Percentiles rank a stretch among this genome's conserved stretches.
These are phyloP conservation scores for Pseudoips prasinana DNA, from an alignment of 2,888 invertebrate species.

Conservation along the genomic window DNA sequence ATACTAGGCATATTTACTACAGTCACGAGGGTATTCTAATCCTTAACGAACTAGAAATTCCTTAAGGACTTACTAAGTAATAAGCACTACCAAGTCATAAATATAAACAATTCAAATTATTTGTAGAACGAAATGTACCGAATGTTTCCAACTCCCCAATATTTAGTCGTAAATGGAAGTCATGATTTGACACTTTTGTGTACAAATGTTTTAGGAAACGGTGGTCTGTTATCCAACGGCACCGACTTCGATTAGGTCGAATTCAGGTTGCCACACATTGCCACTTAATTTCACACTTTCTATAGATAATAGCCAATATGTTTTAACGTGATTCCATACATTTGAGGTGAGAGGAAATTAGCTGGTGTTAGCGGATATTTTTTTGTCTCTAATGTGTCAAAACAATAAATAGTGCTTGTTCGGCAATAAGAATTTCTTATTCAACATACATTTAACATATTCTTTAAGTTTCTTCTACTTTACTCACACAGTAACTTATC, in stretches of 20 bases:
- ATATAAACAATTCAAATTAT: no score
- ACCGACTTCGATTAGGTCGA: slow-evolving; percentile 46
- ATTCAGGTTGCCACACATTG: slow-evolving; percentile 70
- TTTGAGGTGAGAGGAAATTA: slow-evolving; percentile 48
- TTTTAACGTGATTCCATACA: slow-evolving; percentile 45
- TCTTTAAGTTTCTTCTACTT: no score
- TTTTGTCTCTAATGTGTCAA: slow-evolving; percentile 30
- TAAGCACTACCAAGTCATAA: no score
- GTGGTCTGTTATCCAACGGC: slow-evolving; percentile 54
- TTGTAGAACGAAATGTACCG: slow-evolving; percentile 15
- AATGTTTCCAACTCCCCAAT: slow-evolving; percentile 49
- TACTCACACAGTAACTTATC: no score
- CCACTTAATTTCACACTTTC: slow-evolving; percentile 71
- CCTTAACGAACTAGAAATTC: no score
- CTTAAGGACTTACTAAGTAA: no score
- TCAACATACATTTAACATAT: no score
- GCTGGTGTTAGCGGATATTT: slow-evolving; percentile 29
- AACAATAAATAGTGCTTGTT: no score
- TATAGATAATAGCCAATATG: slow-evolving; percentile 54
- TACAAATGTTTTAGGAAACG: slow-evolving; percentile 73
- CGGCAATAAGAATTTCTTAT: no score
- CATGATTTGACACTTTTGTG: slow-evolving; percentile 74
- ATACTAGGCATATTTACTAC: no score
- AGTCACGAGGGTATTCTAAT: no score
- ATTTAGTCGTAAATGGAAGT: slow-evolving; percentile 68